These are phyloP conservation scores for Trachelus stipa DNA, from an alignment of 2,888 invertebrate genomes.

Conservation along the genomic window DNA sequence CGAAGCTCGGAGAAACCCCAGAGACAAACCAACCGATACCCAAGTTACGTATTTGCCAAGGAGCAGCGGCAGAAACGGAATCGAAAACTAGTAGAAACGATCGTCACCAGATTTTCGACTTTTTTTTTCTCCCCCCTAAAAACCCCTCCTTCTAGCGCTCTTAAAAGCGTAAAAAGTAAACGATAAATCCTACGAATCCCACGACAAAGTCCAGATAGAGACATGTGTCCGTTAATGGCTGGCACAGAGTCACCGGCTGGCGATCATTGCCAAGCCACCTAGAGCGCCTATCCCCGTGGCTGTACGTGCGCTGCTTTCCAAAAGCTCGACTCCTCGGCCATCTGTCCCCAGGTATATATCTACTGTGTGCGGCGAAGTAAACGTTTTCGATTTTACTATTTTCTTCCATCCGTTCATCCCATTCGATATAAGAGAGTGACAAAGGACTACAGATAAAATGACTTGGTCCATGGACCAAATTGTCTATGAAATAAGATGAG, in stretches of 20 bases:
- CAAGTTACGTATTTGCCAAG: neutral
- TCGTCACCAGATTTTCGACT: neutral
- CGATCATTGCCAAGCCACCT: constrained; percentile 64
- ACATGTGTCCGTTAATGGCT: constrained; percentile 65
- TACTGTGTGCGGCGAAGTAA: constrained; percentile 29
- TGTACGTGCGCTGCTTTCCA: constrained; percentile 60
- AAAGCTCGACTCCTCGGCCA: constrained; percentile 45
- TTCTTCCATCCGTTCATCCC: constrained; percentile 1
- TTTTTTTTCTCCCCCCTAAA: neutral
- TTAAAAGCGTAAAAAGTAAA: neutral
- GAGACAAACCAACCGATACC: neutral
- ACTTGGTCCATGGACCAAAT: neutral
- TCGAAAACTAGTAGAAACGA: neutral
- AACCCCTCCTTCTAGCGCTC: neutral
- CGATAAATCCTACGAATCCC: constrained; percentile 25
- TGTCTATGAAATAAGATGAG: neutral
- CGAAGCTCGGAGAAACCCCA: neutral
- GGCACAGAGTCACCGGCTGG: constrained; percentile 62
- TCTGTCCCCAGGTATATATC: constrained; percentile 42
- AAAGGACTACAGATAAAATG: neutral
- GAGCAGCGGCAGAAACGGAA: neutral
- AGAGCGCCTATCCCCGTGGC: constrained; percentile 49
- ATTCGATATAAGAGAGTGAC: neutral
- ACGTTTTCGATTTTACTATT: constrained; percentile 45
- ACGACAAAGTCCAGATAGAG: constrained; percentile 56